Conservation (phyloP, 2,888 invertebrate species). For the Agrotis segetum region DNA sequence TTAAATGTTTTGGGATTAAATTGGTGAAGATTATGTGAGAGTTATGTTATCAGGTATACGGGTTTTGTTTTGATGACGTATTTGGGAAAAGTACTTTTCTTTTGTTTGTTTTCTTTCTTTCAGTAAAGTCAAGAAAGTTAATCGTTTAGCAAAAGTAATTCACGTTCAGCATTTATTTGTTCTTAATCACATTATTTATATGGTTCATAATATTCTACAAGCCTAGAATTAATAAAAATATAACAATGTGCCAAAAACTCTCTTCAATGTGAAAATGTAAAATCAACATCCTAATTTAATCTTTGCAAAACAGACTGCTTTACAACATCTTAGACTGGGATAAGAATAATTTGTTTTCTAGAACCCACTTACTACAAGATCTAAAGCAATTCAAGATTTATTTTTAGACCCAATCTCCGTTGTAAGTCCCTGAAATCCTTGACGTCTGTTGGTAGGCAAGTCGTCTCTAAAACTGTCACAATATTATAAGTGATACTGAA, state of each 20-base stretch:
- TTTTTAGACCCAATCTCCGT: constrained; percentile 9
- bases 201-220: too few relatives aligned
- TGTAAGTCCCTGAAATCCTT: neutral
- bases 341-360: neutral
- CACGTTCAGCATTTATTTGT: too few relatives aligned
- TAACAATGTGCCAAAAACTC: too few relatives aligned
- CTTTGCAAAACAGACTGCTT: neutral
- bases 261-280: neutral
- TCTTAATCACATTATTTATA: too few relatives aligned
- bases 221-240: too few relatives aligned
- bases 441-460: neutral
- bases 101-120: too few relatives aligned
- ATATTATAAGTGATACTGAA: too few relatives aligned
- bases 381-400: neutral
- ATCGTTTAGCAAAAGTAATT: too few relatives aligned
- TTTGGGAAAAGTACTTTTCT: too few relatives aligned
- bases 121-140: too few relatives aligned
- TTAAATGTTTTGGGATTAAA: constrained; percentile 45
- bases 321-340: neutral
- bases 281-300: neutral
- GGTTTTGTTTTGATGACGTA: neutral
- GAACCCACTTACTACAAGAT: neutral
- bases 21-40: constrained; percentile 40
- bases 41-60: constrained; percentile 17
- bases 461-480: neutral